Evolutionary conservation across 1,140 invertebrate genomes (phyloP).

Genomic region (Drosophila pandora): DNA sequence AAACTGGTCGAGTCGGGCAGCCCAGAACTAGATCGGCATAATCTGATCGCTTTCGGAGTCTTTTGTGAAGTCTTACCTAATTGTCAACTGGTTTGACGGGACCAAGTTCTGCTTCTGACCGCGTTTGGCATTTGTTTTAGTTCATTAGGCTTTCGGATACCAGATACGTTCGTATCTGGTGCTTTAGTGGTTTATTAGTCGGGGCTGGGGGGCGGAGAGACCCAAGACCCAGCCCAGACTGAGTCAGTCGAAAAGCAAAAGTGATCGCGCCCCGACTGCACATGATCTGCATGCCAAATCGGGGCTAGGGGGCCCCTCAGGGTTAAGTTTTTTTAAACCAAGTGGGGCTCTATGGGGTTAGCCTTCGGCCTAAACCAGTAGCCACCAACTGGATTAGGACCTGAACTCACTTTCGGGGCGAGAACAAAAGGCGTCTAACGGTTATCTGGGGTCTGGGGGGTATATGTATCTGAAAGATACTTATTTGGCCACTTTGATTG

Average conservation of each 20-base stretch:
- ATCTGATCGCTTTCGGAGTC: slow-evolving; percentile 45
- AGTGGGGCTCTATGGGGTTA: slow-evolving; percentile 48
- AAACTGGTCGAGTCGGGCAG: slow-evolving; percentile 46
- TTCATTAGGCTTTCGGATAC: slow-evolving; percentile 23
- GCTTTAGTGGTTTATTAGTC: slow-evolving; percentile 2
- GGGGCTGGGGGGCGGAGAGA: neutral
- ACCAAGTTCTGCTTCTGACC: slow-evolving; percentile 60
- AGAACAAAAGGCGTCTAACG: slow-evolving; percentile 34
- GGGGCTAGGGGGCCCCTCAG: slow-evolving; percentile 11
- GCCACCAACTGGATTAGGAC: slow-evolving; percentile 50
- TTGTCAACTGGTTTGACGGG: slow-evolving; percentile 76
- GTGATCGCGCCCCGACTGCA: slow-evolving; percentile 23
- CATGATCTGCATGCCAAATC: slow-evolving; percentile 68
- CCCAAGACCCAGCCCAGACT: slow-evolving; percentile 5
- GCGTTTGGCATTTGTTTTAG: slow-evolving; percentile 66
- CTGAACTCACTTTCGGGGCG: slow-evolving; percentile 10
- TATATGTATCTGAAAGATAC: neutral
- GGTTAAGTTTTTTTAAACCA: slow-evolving; percentile 38
- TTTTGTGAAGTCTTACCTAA: slow-evolving; percentile 45
- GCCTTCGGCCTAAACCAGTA: slow-evolving; percentile 53
- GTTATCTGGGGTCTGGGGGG: neutral
- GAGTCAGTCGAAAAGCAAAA: slow-evolving; percentile 69
- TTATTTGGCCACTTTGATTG: slow-evolving; percentile 31
- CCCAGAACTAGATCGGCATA: slow-evolving; percentile 58
- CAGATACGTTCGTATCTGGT: slow-evolving; percentile 1